Evolutionary conservation across 2,888 invertebrate genomes (phyloP).

Genomic region (Caenorhabditis angaria): DNA sequence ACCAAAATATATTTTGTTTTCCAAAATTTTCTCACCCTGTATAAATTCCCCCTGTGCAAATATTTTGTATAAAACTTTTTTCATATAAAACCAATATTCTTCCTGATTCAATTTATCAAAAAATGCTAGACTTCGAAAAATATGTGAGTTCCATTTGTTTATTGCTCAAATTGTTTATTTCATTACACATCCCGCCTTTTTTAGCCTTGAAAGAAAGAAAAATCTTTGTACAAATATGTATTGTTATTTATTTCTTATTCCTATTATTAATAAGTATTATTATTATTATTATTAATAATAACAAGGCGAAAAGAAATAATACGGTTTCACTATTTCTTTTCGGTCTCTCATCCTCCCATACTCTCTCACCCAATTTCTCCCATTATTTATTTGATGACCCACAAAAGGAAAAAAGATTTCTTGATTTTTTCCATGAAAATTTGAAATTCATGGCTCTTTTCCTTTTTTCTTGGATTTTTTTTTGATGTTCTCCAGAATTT

Average conservation of each 20-base stretch:
- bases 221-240: background rate
- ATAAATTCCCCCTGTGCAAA: too few relatives aligned
- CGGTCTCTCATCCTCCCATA: background rate
- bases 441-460: slow-evolving; percentile 9
- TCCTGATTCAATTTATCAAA: too few relatives aligned
- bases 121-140: too few relatives aligned
- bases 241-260: background rate
- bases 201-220: background rate
- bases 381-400: background rate
- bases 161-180: too few relatives aligned
- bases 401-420: background rate
- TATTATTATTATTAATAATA: background rate
- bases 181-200: too few relatives aligned
- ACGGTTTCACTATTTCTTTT: background rate
- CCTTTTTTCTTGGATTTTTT: background rate
- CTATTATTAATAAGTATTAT: background rate
- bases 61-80: too few relatives aligned
- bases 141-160: too few relatives aligned
- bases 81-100: too few relatives aligned
- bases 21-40: too few relatives aligned
- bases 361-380: background rate
- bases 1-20: background rate
- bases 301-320: background rate
- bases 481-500: background rate
- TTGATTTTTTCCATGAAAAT: slow-evolving; percentile 10